Evolutionary conservation across 2,888 invertebrate species (phyloP).

Genomic region (Drosophila kambysellisi): DNA sequence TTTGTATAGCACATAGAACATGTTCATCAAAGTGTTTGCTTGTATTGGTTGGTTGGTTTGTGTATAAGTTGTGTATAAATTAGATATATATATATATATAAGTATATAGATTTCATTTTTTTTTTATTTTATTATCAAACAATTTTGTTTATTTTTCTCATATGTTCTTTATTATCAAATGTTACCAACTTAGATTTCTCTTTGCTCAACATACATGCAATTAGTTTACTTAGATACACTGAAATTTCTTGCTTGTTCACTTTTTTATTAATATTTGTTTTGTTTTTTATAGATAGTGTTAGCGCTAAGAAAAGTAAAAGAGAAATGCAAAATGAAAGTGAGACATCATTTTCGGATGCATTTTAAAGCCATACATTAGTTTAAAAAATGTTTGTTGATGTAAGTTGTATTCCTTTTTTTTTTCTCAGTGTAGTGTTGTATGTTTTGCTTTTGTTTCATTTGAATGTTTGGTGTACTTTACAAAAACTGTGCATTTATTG

Average conservation of each 20-base stretch:
- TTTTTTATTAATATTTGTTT: conserved; percentile 10
- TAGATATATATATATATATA: conserved; percentile 35
- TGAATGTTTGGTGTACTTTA: conserved; percentile 34
- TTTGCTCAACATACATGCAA: conserved; percentile 55
- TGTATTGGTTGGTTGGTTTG: conserved; percentile 54
- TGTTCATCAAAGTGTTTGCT: conserved; percentile 53
- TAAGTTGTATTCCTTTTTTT: conserved; percentile 2
- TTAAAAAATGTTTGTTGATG: conserved; percentile 22
- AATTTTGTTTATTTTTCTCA: conserved; percentile 36
- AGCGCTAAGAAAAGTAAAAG: conserved; percentile 38
- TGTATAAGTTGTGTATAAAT: conserved; percentile 62
- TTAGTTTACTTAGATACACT: conserved; percentile 43
- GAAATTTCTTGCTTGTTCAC: conserved; percentile 29
- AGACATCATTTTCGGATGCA: conserved; percentile 28
- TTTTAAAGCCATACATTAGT: conserved; percentile 39
- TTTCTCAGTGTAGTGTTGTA: conserved; percentile 30
- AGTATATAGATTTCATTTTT: conserved; percentile 35
- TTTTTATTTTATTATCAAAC: conserved; percentile 35
- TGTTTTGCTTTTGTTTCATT: conserved; percentile 21
- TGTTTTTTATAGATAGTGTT: conserved; percentile 9
- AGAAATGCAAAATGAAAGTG: conserved; percentile 46
- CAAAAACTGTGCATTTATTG: conserved; percentile 33
- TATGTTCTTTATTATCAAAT: conserved; percentile 13
- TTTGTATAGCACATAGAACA: conserved; percentile 57
- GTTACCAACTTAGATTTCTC: conserved; percentile 32